A percentile compares a stretch with the other conserved stretches of the same genome.
Evolutionary conservation across 2,888 invertebrate species (phyloP).

Genomic region (Drosophila macrothrix): DNA sequence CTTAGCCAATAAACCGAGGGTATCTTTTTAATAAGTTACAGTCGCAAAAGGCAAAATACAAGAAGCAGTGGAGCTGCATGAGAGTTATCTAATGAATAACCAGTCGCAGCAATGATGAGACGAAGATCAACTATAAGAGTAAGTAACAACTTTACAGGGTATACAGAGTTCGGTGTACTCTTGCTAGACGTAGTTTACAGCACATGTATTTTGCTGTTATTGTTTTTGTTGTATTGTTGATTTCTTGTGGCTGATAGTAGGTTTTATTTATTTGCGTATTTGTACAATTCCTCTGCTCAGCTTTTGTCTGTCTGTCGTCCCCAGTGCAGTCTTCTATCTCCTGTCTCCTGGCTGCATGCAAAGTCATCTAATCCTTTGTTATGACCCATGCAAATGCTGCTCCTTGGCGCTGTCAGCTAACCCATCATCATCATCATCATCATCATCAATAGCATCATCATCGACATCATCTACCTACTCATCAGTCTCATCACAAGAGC

Average conservation of each 20-base stretch:
- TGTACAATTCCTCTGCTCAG: conserved; percentile 26
- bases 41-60: conserved; percentile 2
- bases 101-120: neutral
- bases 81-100: neutral
- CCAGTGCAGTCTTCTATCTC: neutral
- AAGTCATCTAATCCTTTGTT: conserved; percentile 59
- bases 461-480: conserved; percentile 44
- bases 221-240: conserved; percentile 46
- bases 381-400: conserved; percentile 59
- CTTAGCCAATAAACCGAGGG: conserved; percentile 17
- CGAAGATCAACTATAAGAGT: neutral
- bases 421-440: conserved; percentile 50
- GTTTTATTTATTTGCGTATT: conserved; percentile 70
- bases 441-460: conserved; percentile 44
- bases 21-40: conserved; percentile 33
- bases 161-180: conserved; percentile 8
- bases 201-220: conserved; percentile 30
- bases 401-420: conserved; percentile 41
- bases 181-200: conserved; percentile 10
- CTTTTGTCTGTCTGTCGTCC: neutral
- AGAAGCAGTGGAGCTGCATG: neutral
- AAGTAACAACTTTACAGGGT: conserved; percentile 17
- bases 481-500: neutral
- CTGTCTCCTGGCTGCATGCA: conserved; percentile 13
- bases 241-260: conserved; percentile 76